Evolutionary conservation across 2,888 invertebrate species (phyloP).

Genomic region (Cryptophagus acutangulus): DNA sequence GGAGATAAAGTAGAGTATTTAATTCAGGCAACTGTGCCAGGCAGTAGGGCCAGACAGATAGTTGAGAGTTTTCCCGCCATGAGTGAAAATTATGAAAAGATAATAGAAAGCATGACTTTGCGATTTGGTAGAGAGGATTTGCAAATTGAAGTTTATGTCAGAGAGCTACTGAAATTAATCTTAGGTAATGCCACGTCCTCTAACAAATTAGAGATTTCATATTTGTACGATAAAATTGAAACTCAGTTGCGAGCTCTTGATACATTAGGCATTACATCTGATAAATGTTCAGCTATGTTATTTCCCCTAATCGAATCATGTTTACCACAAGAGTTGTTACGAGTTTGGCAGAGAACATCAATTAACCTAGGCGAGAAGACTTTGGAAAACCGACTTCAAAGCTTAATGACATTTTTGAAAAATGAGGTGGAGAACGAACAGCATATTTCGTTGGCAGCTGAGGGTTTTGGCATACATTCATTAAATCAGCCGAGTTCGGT

Average conservation of each 20-base stretch:
- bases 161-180: conserved; percentile 33
- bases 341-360: conserved; percentile 27
- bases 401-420: conserved; percentile 23
- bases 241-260: conserved; percentile 31
- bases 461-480: conserved; percentile 14
- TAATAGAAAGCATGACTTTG: conserved; percentile 24
- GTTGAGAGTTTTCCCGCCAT: conserved; percentile 23
- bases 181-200: conserved; percentile 22
- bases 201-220: conserved; percentile 16
- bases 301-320: conserved; percentile 36
- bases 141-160: conserved; percentile 32
- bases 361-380: conserved; percentile 1
- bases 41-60: conserved; percentile 20
- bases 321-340: conserved; percentile 29
- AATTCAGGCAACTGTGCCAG: conserved; percentile 20
- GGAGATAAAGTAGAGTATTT: conserved; percentile 27
- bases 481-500: background rate
- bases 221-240: conserved; percentile 32
- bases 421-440: conserved; percentile 30
- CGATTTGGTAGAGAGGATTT: conserved; percentile 33
- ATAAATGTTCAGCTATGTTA: conserved; percentile 32
- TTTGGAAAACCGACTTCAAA: conserved; percentile 9
- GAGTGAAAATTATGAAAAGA: conserved; percentile 22
- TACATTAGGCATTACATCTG: conserved; percentile 28
- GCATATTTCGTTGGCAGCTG: conserved; percentile 19